Evolutionary conservation across 2,797 vertebrate species (phyloP).

Genomic region (Sebastes steindachneri): DNA sequence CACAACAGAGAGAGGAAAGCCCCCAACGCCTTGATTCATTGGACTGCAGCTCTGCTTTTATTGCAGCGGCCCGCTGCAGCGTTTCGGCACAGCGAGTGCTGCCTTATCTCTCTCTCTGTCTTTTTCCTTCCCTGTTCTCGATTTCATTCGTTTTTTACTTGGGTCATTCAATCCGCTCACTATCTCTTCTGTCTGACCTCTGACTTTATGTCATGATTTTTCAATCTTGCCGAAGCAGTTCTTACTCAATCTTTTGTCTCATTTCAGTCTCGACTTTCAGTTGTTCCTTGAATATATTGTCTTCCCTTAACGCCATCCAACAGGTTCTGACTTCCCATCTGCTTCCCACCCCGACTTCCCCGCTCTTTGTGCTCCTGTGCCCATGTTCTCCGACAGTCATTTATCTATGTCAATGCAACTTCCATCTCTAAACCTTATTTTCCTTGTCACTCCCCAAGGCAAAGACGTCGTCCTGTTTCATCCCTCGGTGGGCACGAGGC

Average conservation of each 20-base stretch:
- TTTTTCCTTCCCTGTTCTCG: conserved; percentile 15
- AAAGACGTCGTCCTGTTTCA: conserved; percentile 64
- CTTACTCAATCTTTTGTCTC: background rate
- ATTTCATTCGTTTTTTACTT: conserved; percentile 33
- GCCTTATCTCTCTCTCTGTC: conserved; percentile 60
- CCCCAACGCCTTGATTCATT: conserved; percentile 82
- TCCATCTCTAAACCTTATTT: conserved; percentile 53
- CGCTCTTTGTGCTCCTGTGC: conserved; percentile 19
- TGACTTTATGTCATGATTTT: background rate
- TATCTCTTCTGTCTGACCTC: conserved; percentile 3
- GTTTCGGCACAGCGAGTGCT: conserved; percentile 39
- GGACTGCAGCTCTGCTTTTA: conserved; percentile 77
- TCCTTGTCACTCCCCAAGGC: conserved; percentile 54
- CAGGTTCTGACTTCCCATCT: conserved; percentile 43
- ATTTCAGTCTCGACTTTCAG: background rate
- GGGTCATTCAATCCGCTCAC: conserved; percentile 6
- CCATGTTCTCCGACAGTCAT: conserved; percentile 51
- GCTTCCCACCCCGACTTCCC: background rate
- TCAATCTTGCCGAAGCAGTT: background rate
- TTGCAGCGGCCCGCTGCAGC: conserved; percentile 60
- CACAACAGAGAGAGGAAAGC: conserved; percentile 84
- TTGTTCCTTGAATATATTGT: background rate
- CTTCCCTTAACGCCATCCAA: conserved; percentile 14
- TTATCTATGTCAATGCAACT: conserved; percentile 62
- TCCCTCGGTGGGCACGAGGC: conserved; percentile 56